Base-by-base conservation (phyloP, 2,797 vertebrate genomes). In the Phataginus tetradactyla region DNA sequence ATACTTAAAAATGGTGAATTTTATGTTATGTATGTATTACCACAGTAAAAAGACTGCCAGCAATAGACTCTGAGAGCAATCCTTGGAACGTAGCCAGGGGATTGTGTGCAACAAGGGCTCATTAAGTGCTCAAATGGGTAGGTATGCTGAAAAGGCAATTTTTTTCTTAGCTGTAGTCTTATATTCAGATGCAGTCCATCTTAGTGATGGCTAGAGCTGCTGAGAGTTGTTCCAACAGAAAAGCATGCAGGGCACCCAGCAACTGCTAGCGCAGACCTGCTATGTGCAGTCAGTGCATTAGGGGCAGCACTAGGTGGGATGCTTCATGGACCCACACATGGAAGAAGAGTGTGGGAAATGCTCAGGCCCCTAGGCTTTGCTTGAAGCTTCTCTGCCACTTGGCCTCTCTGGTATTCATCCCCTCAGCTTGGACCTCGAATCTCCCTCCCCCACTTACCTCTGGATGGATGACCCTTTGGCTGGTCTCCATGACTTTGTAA, bases 201-300 rank as follows among this genome's bases (percentile, higher is more conserved):
- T 32, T 49, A 59, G 68, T 39, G 80, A 23, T 7, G 27, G 59
- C 1, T 13, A 45, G 29, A 27, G 53, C 23, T 1, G 23, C 17
- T 23, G 27, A 49, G 1, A 17, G 8, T 53, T 32, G 7, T n/a
- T 42, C 63, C 72, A 64, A 20, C 17, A 14, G 23, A 7, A 49
- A 37, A 83, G 37, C 17, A 23, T 8, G 0, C 3, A 5, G 29
- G 18, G 32, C 4, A 1, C 57, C 68, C 20, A 23, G 11, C 0
- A 10, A 14, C 20, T 3, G 64, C 25, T 25, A 11, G 13, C 2
- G 4, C 10, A 0, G 8, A 18, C 51, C 14, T 4, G 15, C 68
- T 29, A 2, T 1, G 6, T 20, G 21, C 8, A 37, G 2, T 29
- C 17, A 15, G 49, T 13, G 7, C 14, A 21, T 17, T 8, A 12